phyloP scores from a whole-genome alignment of 1,140 invertebrate species.

The Lepidotrigona ventralis region DNA sequence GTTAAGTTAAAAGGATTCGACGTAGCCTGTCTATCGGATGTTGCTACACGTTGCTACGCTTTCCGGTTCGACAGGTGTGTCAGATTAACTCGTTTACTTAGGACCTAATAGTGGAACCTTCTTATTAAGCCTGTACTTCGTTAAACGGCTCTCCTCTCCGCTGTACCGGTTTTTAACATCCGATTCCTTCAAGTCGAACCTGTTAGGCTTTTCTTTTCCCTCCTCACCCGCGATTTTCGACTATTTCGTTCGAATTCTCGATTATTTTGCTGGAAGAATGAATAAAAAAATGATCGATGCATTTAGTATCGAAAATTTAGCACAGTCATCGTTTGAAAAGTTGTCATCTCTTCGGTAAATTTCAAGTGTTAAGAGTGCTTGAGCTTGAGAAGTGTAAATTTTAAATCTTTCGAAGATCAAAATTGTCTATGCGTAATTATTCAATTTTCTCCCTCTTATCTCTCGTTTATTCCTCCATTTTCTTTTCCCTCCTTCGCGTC shows the following conservation, averaged over 20 bases:
- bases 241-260: too few relatives aligned
- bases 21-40: slow-evolving; percentile 29
- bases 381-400: too few relatives aligned
- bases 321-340: too few relatives aligned
- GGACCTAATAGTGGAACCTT: slow-evolving; percentile 47
- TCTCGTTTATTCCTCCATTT: not conserved
- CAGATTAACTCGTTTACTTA: slow-evolving; percentile 55
- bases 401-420: too few relatives aligned
- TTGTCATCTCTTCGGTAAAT: too few relatives aligned
- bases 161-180: not conserved
- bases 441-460: not conserved
- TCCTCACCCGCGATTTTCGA: too few relatives aligned
- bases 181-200: not conserved
- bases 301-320: too few relatives aligned
- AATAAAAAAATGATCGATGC: too few relatives aligned
- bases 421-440: too few relatives aligned
- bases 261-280: too few relatives aligned
- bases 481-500: not conserved
- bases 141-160: slow-evolving; percentile 12
- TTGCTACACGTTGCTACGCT: slow-evolving; percentile 34
- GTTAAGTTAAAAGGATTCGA: slow-evolving; percentile 57
- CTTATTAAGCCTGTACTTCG: slow-evolving; percentile 48
- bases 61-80: slow-evolving; percentile 47
- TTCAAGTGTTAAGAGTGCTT: too few relatives aligned
- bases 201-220: not conserved